Evolutionary conservation across 2,888 invertebrate species (phyloP), one percentile per base, ranked within the genome.

Genomic region (Sphaerophoria rueppellii): DNA sequence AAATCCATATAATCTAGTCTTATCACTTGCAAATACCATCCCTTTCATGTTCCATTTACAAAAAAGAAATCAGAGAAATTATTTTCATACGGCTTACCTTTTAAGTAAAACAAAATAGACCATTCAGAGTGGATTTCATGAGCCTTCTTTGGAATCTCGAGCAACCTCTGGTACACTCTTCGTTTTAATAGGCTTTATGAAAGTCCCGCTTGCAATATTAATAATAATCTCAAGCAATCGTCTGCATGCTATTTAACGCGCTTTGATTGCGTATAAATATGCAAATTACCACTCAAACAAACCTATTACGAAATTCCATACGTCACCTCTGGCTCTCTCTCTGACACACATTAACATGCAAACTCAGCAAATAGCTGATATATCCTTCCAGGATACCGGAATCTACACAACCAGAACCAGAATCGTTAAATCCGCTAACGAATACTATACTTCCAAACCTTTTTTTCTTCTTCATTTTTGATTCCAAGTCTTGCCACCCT

Each of bases 211-310:
- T n/a, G 48, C 46, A 61, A 61, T 46, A n/a, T 16, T 14, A 48
- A 48, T 50, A 50, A 50, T 65, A 46, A 46, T 50, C 50, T 14
- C 16, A 24, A 7, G 9, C 50, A 65, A 14, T 37, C 35, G 16
- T 50, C 16, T 65, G 50, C 50, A 16, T 63, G 48, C 46, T 63
- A 48, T 48, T 63, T 63, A 46, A 50, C 11, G 16, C 35, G 35
- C 35, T 50, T 50, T 65, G 65, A 65, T 50, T 65, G 50, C 65
- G 37, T 65, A 65, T 65, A 65, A 50, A 65, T 50, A 50, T 50
- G 65, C 65, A 50, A 65, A 65, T 65, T 65, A 50, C 37, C 37
- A 58, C 16, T 63, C 14, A 57, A 57, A 35, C n/a, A 0, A 50
- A 50, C 50, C 65, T 50, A 48, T 12, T 65, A 65, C 50, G 11